These are phyloP conservation scores for Polypedilum pembai DNA, from an alignment of 1,140 invertebrate species.

Conservation along the genomic window DNA sequence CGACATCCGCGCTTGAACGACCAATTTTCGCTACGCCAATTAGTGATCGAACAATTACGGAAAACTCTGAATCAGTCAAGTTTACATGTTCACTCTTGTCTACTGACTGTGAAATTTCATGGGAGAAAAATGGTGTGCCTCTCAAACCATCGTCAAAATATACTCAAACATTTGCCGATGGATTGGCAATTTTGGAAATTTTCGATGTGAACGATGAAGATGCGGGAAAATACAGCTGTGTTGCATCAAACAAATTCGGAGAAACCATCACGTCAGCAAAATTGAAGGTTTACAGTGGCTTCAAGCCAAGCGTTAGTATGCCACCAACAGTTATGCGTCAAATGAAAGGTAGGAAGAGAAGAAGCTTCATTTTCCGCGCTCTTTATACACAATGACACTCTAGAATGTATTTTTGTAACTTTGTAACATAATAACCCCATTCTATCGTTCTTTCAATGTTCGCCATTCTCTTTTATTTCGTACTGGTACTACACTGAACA, in stretches of 20 bases:
- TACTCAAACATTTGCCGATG: slow-evolving; percentile 53
- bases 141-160: slow-evolving; percentile 49
- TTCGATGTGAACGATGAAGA: slow-evolving; percentile 54
- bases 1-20: slow-evolving; percentile 30
- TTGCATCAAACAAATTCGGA: slow-evolving; percentile 65
- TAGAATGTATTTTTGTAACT: too few species aligned
- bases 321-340: slow-evolving; percentile 62
- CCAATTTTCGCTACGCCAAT: slow-evolving; percentile 76
- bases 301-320: slow-evolving; percentile 54
- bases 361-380: too few species aligned
- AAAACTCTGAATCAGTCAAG: slow-evolving; percentile 61
- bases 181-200: slow-evolving; percentile 69
- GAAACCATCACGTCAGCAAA: slow-evolving; percentile 58
- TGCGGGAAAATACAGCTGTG: slow-evolving; percentile 65
- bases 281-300: slow-evolving; percentile 61
- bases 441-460: too few species aligned
- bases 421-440: too few species aligned
- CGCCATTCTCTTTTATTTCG: too few species aligned
- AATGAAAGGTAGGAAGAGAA: slow-evolving; percentile 54
- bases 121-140: slow-evolving; percentile 70
- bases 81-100: slow-evolving; percentile 80
- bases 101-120: slow-evolving; percentile 70
- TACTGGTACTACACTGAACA: too few species aligned
- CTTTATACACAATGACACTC: too few species aligned
- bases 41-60: slow-evolving; percentile 64